Evolutionary conservation across 2,113 vertebrate genomes (phyloP), one percentile per base, ranked within the genome.

Genomic region (Prietella phreatophila): DNA sequence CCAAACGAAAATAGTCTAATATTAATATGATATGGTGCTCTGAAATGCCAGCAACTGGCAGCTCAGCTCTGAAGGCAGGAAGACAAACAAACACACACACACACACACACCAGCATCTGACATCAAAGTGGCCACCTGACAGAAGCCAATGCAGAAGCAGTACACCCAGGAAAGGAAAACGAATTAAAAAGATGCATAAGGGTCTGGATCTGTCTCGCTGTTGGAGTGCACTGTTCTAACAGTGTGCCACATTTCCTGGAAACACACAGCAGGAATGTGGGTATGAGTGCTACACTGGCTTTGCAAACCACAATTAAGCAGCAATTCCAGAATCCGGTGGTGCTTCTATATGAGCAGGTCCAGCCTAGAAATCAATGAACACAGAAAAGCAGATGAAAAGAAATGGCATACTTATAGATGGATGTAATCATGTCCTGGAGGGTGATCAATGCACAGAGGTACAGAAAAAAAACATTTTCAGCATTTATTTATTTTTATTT

Each of bases 41-140:
- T 50, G 42, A 42, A 65, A 55, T 69, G 36, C 58, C 22, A 83
- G 63, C 13, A 20, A 76, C 20, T 78, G 25, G 80, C 78, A 86
- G 80, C 65, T 53, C n/a, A 78, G 75, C 67, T 67, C 69, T 14
- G 39, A 30, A 71, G 53, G 63, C 20, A 60, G 58, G n/a, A 80
- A 53, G n/a, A 86, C 33, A 86, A 3, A 47, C 39, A 36, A 81
- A 15, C 60, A 76, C 65, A 86, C 84, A 86, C 76, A 86, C 83
- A 89, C 71, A 89, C 81, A 84, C 82, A 84, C 19, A 81, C 47
- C 76, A 65, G 73, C 20, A 56, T 22, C 69, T 61, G 47, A 65
- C 56, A 65, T 83, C 5, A 86, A 84, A 87, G 73, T 30, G 61
- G 33, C 61, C 61, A 80, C 73, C 88, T 84, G 73, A 87, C 85